These are phyloP conservation scores for Trypoxylon attenuatum DNA, from an alignment of 2,888 invertebrate species.

Conservation along the genomic window DNA sequence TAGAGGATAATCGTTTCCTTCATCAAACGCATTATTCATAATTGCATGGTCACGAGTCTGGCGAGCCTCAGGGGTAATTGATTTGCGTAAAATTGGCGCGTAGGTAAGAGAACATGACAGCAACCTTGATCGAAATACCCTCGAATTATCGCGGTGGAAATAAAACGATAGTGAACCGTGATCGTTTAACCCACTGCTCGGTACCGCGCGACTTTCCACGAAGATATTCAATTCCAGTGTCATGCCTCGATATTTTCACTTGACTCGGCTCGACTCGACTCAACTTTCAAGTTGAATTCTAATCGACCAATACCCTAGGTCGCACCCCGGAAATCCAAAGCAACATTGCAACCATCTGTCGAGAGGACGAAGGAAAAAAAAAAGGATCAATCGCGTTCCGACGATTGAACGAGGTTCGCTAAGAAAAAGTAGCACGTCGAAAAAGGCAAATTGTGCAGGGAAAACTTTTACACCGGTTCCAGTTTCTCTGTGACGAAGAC, in stretches of 20 bases:
- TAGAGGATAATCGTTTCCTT: background rate
- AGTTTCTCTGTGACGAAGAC: conserved; percentile 35
- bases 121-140: conserved; percentile 19
- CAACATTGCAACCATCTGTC: too few relatives aligned
- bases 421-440: conserved; percentile 34
- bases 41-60: conserved; percentile 17
- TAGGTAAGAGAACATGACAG: background rate
- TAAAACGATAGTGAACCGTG: too few relatives aligned
- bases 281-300: background rate
- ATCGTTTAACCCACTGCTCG: too few relatives aligned
- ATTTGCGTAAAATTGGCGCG: conserved; percentile 6
- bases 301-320: background rate
- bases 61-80: conserved; percentile 18
- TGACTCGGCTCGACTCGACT: background rate
- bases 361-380: too few relatives aligned
- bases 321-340: background rate
- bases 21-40: background rate
- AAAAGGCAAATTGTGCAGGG: conserved; percentile 26
- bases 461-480: conserved; percentile 46
- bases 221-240: background rate
- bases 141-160: background rate
- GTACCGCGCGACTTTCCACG: too few relatives aligned
- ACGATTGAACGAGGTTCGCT: too few relatives aligned
- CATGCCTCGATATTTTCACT: background rate
- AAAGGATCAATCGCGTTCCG: too few relatives aligned